Base-by-base conservation (phyloP, 2,888 invertebrate genomes). In the Unio pictorum region DNA sequence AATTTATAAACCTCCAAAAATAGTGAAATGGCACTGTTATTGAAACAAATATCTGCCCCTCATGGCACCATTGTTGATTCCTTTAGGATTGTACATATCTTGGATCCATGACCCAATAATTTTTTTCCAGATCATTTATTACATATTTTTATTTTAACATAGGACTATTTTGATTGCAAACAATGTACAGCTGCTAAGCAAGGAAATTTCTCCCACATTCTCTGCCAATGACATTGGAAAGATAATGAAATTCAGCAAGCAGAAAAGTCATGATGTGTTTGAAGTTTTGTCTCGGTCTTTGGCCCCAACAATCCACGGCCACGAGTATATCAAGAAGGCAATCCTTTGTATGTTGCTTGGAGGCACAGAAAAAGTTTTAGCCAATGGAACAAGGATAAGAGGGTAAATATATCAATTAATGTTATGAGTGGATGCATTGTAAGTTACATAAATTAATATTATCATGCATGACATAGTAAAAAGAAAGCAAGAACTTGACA, bases 281-380 rank as follows among this genome's bases (percentile, higher is more conserved):
- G 95, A 97, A 68, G 90, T 96, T 72, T 91, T 99, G 55, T 93
- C 96, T 67, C 95, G 95, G 85, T 99, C 99, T 0, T 91, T 99
- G 67, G 99, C 99, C 0, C 99, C 99, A 0, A 98, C 99, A 0
- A 99, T 99, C 87, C 96, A 98, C 84, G 99, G 99, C 0, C 97
- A 99, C 86, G 95, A 96, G 54, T 97, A 94, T 87, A 96, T 99
- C 11, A 99, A 99, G 91, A 95, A 95, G 88, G 99, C 99, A 0
- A 95, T 99, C 74, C 91, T 99, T 45, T 98, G 98, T 87, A 92
- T 98, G 85, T 90, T 99, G 69, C 91, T 99, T 8, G 99, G 99
- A 0, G 99, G 99, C 0, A 95, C 95, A 78, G 99, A 99, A 91
- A 99, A 98, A 91, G 91, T 95, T 58, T 90, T 98, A 95, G 87